Evolutionary conservation across 2,797 vertebrate species (phyloP), one percentile per base, ranked within the genome.

Genomic region (Pipistrellus pipistrellus): DNA sequence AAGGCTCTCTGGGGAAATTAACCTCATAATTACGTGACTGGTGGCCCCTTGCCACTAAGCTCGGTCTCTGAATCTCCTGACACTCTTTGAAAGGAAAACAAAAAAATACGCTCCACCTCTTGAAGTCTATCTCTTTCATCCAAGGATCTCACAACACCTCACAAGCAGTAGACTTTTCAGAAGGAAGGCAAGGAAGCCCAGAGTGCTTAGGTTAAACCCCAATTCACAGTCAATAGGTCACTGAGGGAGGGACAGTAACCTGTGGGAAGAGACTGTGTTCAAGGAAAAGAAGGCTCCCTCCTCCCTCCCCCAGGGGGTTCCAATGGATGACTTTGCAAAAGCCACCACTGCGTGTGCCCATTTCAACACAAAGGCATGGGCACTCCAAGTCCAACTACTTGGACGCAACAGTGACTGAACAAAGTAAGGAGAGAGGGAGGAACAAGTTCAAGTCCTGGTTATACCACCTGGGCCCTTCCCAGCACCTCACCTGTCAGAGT

Each of bases 1-100:
- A 88, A 90, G 46, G 64, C 77, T 91, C 41, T 81, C 46, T 90
- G 48, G 90, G 85, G 46, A 90, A 91, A 78, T 35, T 23, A 38
- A 38, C 38, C 48, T 44, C 38, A 30, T 48, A 51, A 84, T 64
- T n/a, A 30, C 44, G 20, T 23, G 75, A 77, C 73, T 21, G 12
- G 30, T 11, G 46, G 30, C 15, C 44, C 25, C 46, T n/a, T 2
- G 44, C 32, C 81, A 35, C 57, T 35, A 48, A 82, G n/a, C 23
- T 32, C 21, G 0, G 11, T 80, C 78, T 80, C 46, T 73, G 44
- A 32, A 51, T 46, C 18, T 66, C 57, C 64, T 48, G 80, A 62
- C 27, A 48, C 0, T 0, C 23, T 46, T 72, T 25, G 38, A 85
- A 80, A 80, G 18, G 27, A n/a, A 90, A 91, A 78, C 9, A 90